Percentiles rank a stretch among this genome's conserved stretches.
Conservation (phyloP, 2,113 vertebrate genomes). For the Orthonyx spaldingii region DNA sequence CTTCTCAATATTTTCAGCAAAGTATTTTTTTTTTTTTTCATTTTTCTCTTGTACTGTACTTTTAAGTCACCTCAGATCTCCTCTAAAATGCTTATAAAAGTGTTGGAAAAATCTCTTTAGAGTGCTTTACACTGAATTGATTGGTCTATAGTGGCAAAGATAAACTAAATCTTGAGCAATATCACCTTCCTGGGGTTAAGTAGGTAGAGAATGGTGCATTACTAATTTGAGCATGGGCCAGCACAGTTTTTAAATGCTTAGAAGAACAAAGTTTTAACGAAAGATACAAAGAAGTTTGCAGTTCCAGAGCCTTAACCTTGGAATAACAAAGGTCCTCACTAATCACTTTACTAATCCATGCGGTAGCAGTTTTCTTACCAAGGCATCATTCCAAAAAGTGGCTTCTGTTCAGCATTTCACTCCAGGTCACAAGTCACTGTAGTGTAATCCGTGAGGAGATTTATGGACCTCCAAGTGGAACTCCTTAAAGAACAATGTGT, state of each 20-base stretch:
- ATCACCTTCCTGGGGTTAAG: not conserved
- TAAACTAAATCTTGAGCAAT: not conserved
- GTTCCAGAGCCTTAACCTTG: not conserved
- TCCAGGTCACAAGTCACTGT: not conserved
- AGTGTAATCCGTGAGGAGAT: not conserved
- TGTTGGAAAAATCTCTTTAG: not conserved
- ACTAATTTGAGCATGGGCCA: not conserved
- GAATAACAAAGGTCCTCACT: not conserved
- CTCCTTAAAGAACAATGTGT: not conserved
- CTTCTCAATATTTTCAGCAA: not conserved
- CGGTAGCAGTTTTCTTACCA: not conserved
- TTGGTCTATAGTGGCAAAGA: not conserved
- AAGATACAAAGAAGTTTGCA: not conserved
- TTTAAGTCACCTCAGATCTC: not conserved
- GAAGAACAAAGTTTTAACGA: not conserved
- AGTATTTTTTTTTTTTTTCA: not conserved
- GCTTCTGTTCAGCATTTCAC: not conserved
- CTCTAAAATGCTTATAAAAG: not conserved
- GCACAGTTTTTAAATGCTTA: not conserved
- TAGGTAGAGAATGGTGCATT: not conserved
- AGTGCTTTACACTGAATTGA: not conserved
- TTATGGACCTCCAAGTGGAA: slow-evolving; percentile 1
- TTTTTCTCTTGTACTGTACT: not conserved
- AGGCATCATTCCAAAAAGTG: not conserved
- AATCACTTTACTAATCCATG: not conserved